phyloP scores from a whole-genome alignment of 2,797 vertebrate genomes.

The Clarias platycephalus region DNA sequence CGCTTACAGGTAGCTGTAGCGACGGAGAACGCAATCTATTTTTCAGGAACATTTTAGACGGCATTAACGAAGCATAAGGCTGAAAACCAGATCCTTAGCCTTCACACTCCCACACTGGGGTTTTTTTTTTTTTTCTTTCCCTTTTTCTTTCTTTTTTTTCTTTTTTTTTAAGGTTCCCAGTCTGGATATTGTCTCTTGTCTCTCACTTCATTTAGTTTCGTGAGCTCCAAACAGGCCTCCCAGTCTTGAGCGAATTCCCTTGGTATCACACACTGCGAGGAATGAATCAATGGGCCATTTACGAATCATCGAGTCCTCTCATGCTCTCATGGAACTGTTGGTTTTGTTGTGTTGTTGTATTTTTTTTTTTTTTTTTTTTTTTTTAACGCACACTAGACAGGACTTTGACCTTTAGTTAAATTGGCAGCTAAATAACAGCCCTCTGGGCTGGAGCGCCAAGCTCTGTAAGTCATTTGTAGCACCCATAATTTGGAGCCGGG shows the following conservation, averaged over 20 bases:
- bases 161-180: not conserved
- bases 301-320: not conserved
- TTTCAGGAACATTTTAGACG: not conserved
- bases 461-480: conserved; percentile 83
- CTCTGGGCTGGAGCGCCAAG: conserved; percentile 74
- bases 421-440: conserved; percentile 82
- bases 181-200: conserved; percentile 33
- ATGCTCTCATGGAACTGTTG: conserved; percentile 10
- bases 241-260: conserved; percentile 17
- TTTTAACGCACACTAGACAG: conserved; percentile 62
- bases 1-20: not conserved
- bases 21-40: not conserved
- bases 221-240: conserved; percentile 16
- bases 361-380: conserved; percentile 62
- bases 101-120: conserved; percentile 12
- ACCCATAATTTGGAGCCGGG: conserved; percentile 82
- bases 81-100: not conserved
- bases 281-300: conserved; percentile 26
- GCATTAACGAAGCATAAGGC: not conserved
- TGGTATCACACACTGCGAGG: conserved; percentile 4
- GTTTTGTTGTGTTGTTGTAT: conserved; percentile 37
- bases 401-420: conserved; percentile 81
- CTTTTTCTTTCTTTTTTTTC: not conserved
- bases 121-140: not conserved
- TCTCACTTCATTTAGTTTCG: conserved; percentile 15